Conservation (phyloP, 2,113 vertebrate genomes). For the Elgaria multicarinata region DNA sequence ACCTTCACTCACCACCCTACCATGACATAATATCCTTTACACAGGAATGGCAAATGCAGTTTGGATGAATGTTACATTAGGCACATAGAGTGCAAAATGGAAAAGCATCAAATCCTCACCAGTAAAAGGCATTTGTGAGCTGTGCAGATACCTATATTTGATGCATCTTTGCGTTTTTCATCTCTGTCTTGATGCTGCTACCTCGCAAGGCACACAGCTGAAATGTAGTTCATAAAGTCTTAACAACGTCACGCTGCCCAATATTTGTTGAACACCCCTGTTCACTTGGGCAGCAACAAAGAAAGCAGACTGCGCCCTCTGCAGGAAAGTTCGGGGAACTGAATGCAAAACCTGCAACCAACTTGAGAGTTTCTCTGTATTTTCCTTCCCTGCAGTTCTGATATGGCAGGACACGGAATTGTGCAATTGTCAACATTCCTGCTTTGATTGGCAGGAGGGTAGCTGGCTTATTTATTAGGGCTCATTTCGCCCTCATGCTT, state of each 20-base stretch:
- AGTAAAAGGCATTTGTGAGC: background rate
- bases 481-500: background rate
- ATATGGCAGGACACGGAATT: background rate
- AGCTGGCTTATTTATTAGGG: background rate
- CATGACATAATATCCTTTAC: no score
- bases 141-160: background rate
- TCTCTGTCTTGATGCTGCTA: background rate
- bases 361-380: background rate
- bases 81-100: background rate
- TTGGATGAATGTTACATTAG: background rate
- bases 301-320: slow-evolving; percentile 61
- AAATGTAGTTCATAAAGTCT: background rate
- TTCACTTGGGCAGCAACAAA: background rate
- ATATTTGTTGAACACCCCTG: background rate
- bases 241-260: background rate
- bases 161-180: no score
- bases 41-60: background rate
- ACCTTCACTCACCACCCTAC: background rate
- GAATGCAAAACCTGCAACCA: background rate
- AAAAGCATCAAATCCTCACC: background rate
- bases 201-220: background rate
- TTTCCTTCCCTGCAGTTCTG: background rate
- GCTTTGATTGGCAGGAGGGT: background rate
- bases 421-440: background rate
- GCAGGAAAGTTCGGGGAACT: background rate